Conservation (phyloP, 2,888 invertebrate genomes). For the Biston stratarius region DNA sequence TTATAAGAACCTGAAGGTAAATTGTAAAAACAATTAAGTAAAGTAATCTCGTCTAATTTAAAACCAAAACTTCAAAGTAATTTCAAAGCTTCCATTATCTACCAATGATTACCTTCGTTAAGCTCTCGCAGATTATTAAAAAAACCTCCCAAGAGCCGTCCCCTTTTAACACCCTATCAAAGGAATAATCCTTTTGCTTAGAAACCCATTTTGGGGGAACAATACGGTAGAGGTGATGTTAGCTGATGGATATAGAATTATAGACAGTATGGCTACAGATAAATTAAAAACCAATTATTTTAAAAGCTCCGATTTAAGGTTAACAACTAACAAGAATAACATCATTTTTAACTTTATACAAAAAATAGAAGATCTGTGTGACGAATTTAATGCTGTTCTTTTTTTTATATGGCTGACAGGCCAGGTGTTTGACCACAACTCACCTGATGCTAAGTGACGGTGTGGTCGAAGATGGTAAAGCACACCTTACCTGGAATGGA, state of each 20-base stretch:
- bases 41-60: constrained; percentile 4
- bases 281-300: not conserved
- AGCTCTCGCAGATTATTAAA: constrained; percentile 37
- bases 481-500: too few species aligned
- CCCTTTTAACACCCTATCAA: constrained; percentile 51
- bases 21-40: not conserved
- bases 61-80: constrained; percentile 23
- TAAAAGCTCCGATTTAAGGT: too few species aligned
- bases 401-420: too few species aligned
- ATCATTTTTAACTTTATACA: too few species aligned
- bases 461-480: too few species aligned
- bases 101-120: constrained; percentile 29
- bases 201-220: constrained; percentile 43
- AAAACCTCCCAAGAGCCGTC: constrained; percentile 25
- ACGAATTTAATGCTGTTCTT: too few species aligned
- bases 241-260: constrained; percentile 6
- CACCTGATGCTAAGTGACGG: too few species aligned
- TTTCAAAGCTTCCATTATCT: constrained; percentile 18
- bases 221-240: constrained; percentile 46
- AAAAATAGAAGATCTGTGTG: too few species aligned
- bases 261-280: not conserved
- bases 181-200: constrained; percentile 53
- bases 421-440: too few species aligned
- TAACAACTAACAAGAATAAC: too few species aligned
- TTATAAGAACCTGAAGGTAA: too few species aligned